These are phyloP conservation scores for Trachurus trachurus DNA, from an alignment of 2,797 vertebrate genomes.

Conservation along the genomic window DNA sequence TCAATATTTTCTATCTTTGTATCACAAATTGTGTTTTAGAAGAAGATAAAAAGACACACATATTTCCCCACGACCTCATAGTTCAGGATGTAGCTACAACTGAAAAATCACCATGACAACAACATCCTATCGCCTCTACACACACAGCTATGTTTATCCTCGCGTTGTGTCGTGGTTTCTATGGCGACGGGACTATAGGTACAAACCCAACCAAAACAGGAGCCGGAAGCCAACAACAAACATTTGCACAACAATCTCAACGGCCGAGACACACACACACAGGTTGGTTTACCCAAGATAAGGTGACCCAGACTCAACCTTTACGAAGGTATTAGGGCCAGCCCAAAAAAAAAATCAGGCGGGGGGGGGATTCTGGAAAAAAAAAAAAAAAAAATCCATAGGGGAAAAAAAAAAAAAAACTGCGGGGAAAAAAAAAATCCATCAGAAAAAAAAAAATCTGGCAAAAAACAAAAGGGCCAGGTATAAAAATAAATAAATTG, in stretches of 20 bases:
- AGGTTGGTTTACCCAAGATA: slow-evolving; percentile 30
- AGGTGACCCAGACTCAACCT: slow-evolving; percentile 14
- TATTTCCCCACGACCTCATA: too few relatives aligned
- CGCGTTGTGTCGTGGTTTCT: background rate
- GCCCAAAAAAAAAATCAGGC: too few relatives aligned
- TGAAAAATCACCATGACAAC: background rate
- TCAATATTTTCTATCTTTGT: too few relatives aligned
- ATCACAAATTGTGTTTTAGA: too few relatives aligned
- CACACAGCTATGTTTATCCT: background rate
- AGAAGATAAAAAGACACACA: background rate
- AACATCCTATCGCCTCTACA: background rate
- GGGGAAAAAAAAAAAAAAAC: too few relatives aligned
- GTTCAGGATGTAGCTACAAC: background rate
- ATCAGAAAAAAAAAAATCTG: too few relatives aligned
- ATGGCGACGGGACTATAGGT: slow-evolving; percentile 1
- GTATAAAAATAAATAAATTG: too few relatives aligned
- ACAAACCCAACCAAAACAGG: slow-evolving; percentile 6
- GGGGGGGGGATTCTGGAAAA: too few relatives aligned
- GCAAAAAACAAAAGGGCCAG: too few relatives aligned
- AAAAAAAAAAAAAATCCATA: too few relatives aligned
- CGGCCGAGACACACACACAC: background rate
- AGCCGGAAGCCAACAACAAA: slow-evolving; percentile 9
- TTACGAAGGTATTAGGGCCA: too few relatives aligned
- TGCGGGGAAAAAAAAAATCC: too few relatives aligned
- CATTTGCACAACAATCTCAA: slow-evolving; percentile 36